Evolutionary conservation across 2,888 invertebrate genomes (phyloP), one percentile per base, ranked within the genome.

Genomic region (Sminthurinus aureus): DNA sequence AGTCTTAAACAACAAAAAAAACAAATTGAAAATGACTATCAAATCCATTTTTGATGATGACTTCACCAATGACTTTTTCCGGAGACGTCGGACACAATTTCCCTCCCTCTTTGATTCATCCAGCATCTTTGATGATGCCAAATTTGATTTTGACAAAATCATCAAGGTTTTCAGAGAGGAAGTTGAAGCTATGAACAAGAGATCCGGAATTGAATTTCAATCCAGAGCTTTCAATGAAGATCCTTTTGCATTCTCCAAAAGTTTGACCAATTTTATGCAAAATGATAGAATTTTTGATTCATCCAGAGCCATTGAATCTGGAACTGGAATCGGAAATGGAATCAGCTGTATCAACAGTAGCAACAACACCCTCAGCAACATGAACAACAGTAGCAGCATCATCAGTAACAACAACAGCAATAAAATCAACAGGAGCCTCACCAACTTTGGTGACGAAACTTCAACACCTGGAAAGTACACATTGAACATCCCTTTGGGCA

Each of bases 401-500:
- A 38, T n/a, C n/a, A 38, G 38, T 38, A 38, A 38, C 38, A 38
- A 38, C 38, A 38, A 38, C 9, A 58, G 2, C 4, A 58, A 58
- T 58, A 13, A 2, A 6, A 58, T 20, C 2, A 22, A n/a, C 20
- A 22, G 13, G 3, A 20, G 22, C 9, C n/a, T 64, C n/a, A 9
- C 15, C n/a, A 9, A 9, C 3, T 64, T n/a, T 3, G 64, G 18
- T 0, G 64, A 18, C 9, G 64, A n/a, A 64, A 2, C 15, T 8
- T 64, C 64, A 18, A 22, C 22, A 24, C n/a, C 6, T 4, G 73
- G 73, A 15, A 52, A 73, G n/a, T 82, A 82, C 67, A 75, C 12
- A 13, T 58, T 24, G 13, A 24, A 26, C 20, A 67, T 82, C 67
- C 76, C 82, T 2, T 12, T 82, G 9, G 82, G 76, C 6, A 4